Conservation (phyloP, 2,888 invertebrate genomes). For the Dusona sp. region DNA sequence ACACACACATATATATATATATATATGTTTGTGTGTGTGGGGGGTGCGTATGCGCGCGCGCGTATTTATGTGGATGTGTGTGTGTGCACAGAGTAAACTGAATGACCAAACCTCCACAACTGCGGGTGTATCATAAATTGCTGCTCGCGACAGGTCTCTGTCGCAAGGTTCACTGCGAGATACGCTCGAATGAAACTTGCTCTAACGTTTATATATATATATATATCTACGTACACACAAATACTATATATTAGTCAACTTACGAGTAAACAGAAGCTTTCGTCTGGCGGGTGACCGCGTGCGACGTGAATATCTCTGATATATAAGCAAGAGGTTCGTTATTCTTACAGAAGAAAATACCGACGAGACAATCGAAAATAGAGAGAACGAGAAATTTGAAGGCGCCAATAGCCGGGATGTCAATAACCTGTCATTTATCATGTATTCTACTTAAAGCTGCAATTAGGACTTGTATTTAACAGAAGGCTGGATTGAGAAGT, state of each 20-base stretch:
- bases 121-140: conserved; percentile 41
- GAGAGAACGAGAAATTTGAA: background rate
- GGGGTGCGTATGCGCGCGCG: too few relatives aligned
- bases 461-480: background rate
- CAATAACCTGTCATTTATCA: background rate
- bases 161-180: conserved; percentile 37
- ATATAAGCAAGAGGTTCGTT: conserved; percentile 18
- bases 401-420: background rate
- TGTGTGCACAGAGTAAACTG: background rate
- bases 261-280: too few relatives aligned
- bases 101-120: conserved; percentile 38
- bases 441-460: background rate
- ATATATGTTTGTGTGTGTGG: too few relatives aligned
- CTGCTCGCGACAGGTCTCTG: conserved; percentile 54
- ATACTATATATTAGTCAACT: too few relatives aligned
- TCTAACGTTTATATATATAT: conserved; percentile 14
- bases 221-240: too few relatives aligned
- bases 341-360: conserved; percentile 5
- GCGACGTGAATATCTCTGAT: conserved; percentile 6
- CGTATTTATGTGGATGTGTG: background rate
- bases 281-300: too few relatives aligned
- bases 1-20: too few relatives aligned
- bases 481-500: background rate
- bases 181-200: conserved; percentile 40
- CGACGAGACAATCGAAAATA: background rate